Conservation (phyloP, 2,888 invertebrate genomes). For the Oscheius sp. region DNA sequence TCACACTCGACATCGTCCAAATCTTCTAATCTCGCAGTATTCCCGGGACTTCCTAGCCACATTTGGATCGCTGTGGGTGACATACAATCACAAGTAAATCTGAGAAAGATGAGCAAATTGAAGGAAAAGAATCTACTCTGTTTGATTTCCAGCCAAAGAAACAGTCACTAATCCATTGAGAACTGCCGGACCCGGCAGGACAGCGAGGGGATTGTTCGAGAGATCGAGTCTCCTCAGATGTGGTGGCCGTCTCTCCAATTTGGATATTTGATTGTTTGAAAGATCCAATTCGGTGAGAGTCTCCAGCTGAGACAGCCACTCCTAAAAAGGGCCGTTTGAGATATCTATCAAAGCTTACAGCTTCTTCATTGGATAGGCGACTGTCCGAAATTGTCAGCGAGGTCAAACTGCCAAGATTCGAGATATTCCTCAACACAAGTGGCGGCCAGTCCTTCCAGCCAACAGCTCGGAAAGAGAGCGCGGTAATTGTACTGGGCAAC, state of each 20-base stretch:
- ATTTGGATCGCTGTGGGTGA: constrained; percentile 53
- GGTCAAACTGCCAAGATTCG: constrained; percentile 27
- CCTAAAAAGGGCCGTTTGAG: constrained; percentile 3
- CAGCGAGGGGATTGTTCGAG: constrained; percentile 31
- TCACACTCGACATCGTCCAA: constrained; percentile 25
- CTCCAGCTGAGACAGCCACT: constrained; percentile 1
- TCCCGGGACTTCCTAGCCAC: constrained; percentile 49
- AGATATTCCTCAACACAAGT: constrained; percentile 4
- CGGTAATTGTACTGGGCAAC: constrained; percentile 46
- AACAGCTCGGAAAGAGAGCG: constrained; percentile 46
- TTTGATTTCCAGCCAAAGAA: constrained; percentile 28
- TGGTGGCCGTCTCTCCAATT: not conserved
- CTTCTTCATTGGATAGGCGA: constrained; percentile 44
- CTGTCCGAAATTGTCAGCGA: constrained; percentile 43
- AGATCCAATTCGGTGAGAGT: constrained; percentile 29
- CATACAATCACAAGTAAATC: constrained; percentile 52
- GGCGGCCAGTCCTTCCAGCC: constrained; percentile 46
- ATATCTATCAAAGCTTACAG: constrained; percentile 35
- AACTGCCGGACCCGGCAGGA: constrained; percentile 2
- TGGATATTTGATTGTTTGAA: constrained; percentile 17
- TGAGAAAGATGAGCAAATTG: not conserved
- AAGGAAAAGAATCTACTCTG: constrained; percentile 12
- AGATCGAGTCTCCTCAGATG: constrained; percentile 31
- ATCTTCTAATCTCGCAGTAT: constrained; percentile 45
- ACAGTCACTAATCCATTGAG: constrained; percentile 14